Conservation (phyloP, 2,113 vertebrate species). For the Saguinus midas region DNA sequence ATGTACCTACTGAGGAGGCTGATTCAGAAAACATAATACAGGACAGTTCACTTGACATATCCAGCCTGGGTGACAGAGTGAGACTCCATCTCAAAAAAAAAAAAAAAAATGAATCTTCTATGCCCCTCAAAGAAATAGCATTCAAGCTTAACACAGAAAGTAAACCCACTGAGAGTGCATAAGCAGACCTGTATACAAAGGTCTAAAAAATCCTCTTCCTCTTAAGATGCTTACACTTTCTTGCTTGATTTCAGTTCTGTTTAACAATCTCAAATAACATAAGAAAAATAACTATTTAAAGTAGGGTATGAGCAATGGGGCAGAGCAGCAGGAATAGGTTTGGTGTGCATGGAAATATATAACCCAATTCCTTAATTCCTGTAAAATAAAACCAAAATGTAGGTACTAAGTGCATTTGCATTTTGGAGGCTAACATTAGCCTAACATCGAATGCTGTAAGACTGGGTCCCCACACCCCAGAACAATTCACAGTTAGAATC, state of each 20-base stretch:
- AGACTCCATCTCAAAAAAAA: too few species aligned
- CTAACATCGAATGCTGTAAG: not conserved
- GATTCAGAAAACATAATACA: not conserved
- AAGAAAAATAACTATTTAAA: not conserved
- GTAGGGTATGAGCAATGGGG: not conserved
- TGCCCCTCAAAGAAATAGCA: not conserved
- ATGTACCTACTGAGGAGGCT: not conserved
- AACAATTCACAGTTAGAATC: not conserved
- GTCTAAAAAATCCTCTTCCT: not conserved
- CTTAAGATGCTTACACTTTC: not conserved
- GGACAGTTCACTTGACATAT: not conserved
- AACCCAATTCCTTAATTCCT: not conserved
- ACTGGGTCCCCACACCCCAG: not conserved
- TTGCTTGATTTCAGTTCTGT: not conserved
- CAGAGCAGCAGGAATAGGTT: not conserved
- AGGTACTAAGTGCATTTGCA: not conserved
- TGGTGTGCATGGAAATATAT: not conserved
- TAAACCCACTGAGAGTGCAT: not conserved
- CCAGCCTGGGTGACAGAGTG: too few species aligned
- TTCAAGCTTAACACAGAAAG: not conserved
- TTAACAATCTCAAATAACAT: not conserved
- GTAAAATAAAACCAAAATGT: not conserved
- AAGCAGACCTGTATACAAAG: not conserved
- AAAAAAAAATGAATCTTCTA: not conserved
- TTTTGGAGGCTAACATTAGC: not conserved